Evolutionary conservation across 2,797 vertebrate genomes (phyloP).

Genomic region (Aeoliscus strigatus): DNA sequence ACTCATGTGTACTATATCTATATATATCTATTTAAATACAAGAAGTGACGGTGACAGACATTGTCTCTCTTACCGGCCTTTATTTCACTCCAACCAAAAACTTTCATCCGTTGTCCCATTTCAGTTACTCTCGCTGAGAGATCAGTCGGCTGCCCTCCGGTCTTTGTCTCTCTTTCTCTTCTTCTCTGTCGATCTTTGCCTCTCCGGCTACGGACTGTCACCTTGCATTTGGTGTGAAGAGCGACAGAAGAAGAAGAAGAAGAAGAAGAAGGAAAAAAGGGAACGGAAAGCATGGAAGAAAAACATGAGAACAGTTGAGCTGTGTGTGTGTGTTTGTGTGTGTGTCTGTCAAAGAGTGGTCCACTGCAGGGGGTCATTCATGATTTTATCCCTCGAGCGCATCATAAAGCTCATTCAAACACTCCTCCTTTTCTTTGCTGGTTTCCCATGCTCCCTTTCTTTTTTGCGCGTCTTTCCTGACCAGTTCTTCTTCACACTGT

Average conservation of each 20-base stretch:
- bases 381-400: constrained; percentile 60
- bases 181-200: constrained; percentile 34
- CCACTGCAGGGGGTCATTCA: constrained; percentile 58
- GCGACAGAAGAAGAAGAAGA: constrained; percentile 20
- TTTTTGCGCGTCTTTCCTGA: constrained; percentile 43
- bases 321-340: constrained; percentile 51
- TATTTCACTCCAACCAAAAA: constrained; percentile 13
- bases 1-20: too few relatives aligned
- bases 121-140: constrained; percentile 17
- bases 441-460: constrained; percentile 58
- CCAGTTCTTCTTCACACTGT: constrained; percentile 44
- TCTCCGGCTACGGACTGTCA: constrained; percentile 56
- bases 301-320: constrained; percentile 21
- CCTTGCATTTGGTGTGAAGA: constrained; percentile 52
- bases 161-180: constrained; percentile 25
- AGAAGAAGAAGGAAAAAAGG: constrained; percentile 22
- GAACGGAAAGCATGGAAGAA: constrained; percentile 26
- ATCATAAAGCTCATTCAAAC: constrained; percentile 49
- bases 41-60: too few relatives aligned
- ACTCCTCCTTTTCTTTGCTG: constrained; percentile 42
- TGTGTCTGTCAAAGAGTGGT: constrained; percentile 49
- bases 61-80: too few relatives aligned
- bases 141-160: constrained; percentile 27
- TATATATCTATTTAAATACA: too few relatives aligned
- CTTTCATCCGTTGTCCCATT: constrained; percentile 20